A percentile compares a stretch with the other conserved stretches of the same genome.
These are phyloP conservation scores for Microcebus ravelobensis DNA, from an alignment of 2,113 vertebrate genomes.

Conservation along the genomic window DNA sequence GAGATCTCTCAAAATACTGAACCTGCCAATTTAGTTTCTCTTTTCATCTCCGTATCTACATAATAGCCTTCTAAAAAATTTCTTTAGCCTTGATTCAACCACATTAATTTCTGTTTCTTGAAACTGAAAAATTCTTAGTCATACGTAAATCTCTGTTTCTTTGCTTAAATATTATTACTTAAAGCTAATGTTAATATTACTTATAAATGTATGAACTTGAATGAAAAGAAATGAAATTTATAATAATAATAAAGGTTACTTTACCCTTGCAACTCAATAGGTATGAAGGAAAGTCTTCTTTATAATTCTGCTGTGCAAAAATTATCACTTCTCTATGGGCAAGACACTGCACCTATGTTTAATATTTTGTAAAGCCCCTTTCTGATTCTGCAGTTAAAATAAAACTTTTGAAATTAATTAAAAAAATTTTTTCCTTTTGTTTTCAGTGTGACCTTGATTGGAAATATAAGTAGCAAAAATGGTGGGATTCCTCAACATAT, in stretches of 20 bases:
- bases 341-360: background rate
- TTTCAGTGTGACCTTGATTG: no score
- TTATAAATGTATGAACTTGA: background rate
- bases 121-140: background rate
- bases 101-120: background rate
- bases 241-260: background rate
- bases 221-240: background rate
- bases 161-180: background rate
- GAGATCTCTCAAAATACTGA: background rate
- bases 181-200: background rate
- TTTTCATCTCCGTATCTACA: background rate
- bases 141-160: background rate
- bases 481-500: background rate
- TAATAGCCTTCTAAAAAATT: background rate
- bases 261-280: background rate
- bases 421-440: no score
- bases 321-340: background rate
- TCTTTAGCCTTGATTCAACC: background rate
- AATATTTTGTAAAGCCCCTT: background rate
- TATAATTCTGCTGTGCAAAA: background rate
- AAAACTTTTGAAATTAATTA: background rate
- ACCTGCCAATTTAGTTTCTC: background rate
- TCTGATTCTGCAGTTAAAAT: background rate
- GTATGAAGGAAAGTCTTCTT: background rate
- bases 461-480: background rate